Percentiles rank a stretch among this genome's conserved stretches.
phyloP scores from a whole-genome alignment of 1,140 invertebrate species.

The Cyrtorhinus lividipennis region DNA sequence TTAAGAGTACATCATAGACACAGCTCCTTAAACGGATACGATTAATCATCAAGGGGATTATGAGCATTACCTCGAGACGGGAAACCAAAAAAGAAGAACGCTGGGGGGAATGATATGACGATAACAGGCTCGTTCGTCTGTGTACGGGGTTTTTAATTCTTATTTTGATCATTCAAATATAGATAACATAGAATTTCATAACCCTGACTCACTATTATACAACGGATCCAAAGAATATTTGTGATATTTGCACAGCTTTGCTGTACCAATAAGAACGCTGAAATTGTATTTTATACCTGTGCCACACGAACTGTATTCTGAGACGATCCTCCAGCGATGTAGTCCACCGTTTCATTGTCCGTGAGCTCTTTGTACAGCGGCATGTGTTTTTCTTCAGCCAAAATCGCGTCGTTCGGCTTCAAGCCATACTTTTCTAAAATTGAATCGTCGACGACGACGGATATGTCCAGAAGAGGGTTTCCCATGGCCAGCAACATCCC shows the following conservation, averaged over 20 bases:
- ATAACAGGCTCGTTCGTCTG: too few species aligned
- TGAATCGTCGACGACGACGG: conserved; percentile 57
- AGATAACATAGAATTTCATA: too few species aligned
- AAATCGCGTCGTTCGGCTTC: conserved; percentile 85
- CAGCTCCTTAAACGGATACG: too few species aligned
- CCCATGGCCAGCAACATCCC: conserved; percentile 79
- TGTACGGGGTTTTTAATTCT: too few species aligned
- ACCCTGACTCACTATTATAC: too few species aligned
- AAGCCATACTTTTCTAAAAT: conserved; percentile 77
- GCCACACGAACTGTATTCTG: conserved; percentile 87
- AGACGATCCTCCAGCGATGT: conserved; percentile 87
- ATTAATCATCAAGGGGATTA: too few species aligned
- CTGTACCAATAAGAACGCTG: neutral
- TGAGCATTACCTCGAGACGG: too few species aligned
- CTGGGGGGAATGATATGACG: neutral
- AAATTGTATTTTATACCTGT: too few species aligned
- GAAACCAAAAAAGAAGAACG: neutral
- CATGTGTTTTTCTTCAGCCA: conserved; percentile 81
- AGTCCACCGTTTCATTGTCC: conserved; percentile 62
- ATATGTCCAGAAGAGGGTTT: conserved; percentile 93
- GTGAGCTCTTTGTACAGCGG: conserved; percentile 69
- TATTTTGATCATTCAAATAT: too few species aligned
- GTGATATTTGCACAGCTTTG: neutral
- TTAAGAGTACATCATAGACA: too few species aligned
- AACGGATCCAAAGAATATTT: neutral